These are phyloP conservation scores for Cephalophus harveyi DNA, from an alignment of 2,113 vertebrate genomes.

Conservation along the genomic window DNA sequence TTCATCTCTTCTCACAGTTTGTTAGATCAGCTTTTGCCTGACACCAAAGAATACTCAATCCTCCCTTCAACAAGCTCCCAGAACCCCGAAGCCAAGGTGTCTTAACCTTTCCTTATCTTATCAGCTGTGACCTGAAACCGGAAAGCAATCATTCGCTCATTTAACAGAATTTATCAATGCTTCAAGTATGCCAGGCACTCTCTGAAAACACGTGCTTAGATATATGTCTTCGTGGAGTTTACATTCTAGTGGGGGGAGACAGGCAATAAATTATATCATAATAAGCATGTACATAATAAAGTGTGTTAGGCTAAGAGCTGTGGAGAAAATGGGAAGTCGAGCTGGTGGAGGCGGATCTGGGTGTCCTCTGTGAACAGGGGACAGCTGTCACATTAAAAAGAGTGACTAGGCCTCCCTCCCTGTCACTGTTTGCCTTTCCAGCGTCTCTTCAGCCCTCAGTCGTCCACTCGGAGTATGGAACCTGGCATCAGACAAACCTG, in stretches of 20 bases:
- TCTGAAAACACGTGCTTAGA: background rate
- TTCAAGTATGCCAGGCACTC: fast-evolving
- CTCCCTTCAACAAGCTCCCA: background rate
- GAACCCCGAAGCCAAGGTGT: background rate
- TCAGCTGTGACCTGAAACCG: background rate
- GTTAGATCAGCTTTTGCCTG: background rate
- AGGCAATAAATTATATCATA: fast-evolving
- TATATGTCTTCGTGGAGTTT: background rate
- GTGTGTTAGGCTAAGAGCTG: too few relatives aligned
- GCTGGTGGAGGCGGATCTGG: background rate
- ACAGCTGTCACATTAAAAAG: fast-evolving
- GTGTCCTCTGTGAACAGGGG: background rate
- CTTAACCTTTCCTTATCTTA: background rate
- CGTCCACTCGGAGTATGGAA: background rate
- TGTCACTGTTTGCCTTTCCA: background rate
- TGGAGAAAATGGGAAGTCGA: too few relatives aligned
- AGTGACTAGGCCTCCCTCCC: background rate
- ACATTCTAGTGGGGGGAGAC: background rate
- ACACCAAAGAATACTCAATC: background rate
- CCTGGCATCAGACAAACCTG: background rate
- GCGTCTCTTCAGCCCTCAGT: background rate
- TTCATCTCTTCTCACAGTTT: background rate
- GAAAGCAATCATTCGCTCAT: background rate
- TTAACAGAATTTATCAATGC: background rate
- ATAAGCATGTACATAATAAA: fast-evolving